Evolutionary conservation across 2,888 invertebrate species (phyloP), one percentile per base, ranked within the genome.

Genomic region (Cylindroiulus punctatus): DNA sequence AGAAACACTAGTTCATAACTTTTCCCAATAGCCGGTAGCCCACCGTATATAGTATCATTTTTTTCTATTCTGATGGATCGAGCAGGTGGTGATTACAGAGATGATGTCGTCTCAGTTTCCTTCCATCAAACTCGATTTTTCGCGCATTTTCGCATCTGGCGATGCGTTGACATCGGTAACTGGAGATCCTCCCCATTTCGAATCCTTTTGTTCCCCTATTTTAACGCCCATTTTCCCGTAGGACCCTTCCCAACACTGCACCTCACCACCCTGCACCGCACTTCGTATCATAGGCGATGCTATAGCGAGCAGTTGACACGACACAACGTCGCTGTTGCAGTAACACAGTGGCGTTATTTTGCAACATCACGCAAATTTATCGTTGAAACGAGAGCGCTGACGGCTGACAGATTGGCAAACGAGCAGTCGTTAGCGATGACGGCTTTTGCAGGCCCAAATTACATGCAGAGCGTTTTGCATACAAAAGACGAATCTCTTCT

Each of bases 291-390:
- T 30, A 19, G 81, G 81, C 81, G 26, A 32, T 26, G 81, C n/a
- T n/a, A 12, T 30, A 81, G 36, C 82, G n/a, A 82, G 83, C 30
- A 83, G 83, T 83, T 83, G 83, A 83, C 83, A 83, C 44, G 83
- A 83, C 83, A 40, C 19, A 83, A 84, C 22, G 84, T 32, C 44
- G 44, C 44, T 84, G 84, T 84, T 84, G 84, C 22, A 52, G 19
- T 84, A 52, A 84, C 84, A 84, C 52, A 84, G 84, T 84, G 44
- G 47, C 84, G 84, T 84, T 84, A 84, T 84, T 84, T 84, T 84
- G 84, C 44, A 84, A 84, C 84, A 84, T 84, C 84, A 84, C 84
- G 84, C 84, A 84, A 84, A 84, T 84, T 84, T 84, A 84, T 84
- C 84, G 84, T 14, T 52, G 84, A 84, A 84, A 84, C 47, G 47